Conservation (phyloP, 2,113 vertebrate species). For the Brienomyrus longianalis region DNA sequence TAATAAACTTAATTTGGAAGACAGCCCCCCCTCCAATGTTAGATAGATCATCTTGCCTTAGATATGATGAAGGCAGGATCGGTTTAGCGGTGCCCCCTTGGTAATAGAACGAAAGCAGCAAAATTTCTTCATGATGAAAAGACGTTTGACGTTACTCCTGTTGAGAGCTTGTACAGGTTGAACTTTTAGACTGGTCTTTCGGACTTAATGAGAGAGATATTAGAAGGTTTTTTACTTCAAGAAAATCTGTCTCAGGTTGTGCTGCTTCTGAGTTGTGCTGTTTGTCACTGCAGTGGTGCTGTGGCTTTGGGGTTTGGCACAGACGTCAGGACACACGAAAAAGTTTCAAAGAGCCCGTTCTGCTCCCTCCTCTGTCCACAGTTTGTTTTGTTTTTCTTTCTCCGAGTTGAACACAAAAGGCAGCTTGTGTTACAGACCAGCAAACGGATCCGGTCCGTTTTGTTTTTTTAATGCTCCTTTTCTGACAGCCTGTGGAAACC, state of each 20-base stretch:
- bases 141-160: background rate
- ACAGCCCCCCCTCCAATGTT: background rate
- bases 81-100: background rate
- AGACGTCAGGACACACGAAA: background rate
- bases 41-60: background rate
- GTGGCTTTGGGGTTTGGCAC: background rate
- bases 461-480: background rate
- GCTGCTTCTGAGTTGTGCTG: background rate
- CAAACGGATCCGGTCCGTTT: background rate
- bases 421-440: constrained; percentile 9
- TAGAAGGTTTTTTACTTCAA: background rate
- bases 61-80: background rate
- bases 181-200: background rate
- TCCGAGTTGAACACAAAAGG: background rate
- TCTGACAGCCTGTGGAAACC: constrained; percentile 8
- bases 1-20: background rate
- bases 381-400: background rate
- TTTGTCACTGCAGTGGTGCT: background rate
- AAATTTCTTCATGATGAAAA: background rate
- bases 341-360: background rate
- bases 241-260: background rate
- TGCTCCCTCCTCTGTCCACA: background rate
- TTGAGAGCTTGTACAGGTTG: background rate
- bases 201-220: background rate
- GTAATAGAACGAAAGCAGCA: background rate